A percentile compares a stretch with the other conserved stretches of the same genome.
These are phyloP conservation scores for Amblyteles armatorius DNA, from an alignment of 2,888 invertebrate species.

Conservation along the genomic window DNA sequence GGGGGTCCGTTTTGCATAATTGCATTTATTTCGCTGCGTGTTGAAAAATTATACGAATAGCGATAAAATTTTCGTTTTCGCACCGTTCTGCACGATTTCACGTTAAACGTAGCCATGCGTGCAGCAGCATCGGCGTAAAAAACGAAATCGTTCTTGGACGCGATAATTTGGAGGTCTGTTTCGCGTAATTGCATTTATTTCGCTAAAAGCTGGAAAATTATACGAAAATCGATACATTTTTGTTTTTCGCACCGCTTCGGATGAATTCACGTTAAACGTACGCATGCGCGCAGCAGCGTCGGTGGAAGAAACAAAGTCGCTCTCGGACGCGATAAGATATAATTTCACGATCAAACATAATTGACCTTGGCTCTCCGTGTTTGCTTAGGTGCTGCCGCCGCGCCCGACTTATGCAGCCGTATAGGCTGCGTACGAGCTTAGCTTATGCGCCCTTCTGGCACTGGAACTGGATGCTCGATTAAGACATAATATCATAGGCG, in stretches of 20 bases:
- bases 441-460: too few species aligned
- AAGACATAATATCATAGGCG: too few species aligned
- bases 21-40: conserved; percentile 43
- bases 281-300: background rate
- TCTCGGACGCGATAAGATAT: conserved; percentile 4
- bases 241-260: background rate
- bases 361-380: conserved; percentile 23
- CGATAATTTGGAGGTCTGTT: conserved; percentile 44
- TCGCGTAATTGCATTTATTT: conserved; percentile 56
- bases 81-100: background rate
- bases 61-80: conserved; percentile 11
- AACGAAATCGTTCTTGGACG: background rate
- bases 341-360: conserved; percentile 18
- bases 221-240: conserved; percentile 18
- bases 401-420: background rate
- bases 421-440: too few species aligned
- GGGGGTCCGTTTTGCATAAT: conserved; percentile 58
- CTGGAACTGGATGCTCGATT: too few species aligned
- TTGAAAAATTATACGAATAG: conserved; percentile 21
- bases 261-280: conserved; percentile 7
- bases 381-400: conserved; percentile 21
- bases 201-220: conserved; percentile 5
- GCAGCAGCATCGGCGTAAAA: background rate
- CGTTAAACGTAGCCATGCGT: background rate
- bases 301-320: background rate